Percentiles rank a stretch among this genome's conserved stretches.
These are phyloP conservation scores for Microctonus aethiopoides DNA, from an alignment of 2,888 invertebrate species.

Conservation along the genomic window DNA sequence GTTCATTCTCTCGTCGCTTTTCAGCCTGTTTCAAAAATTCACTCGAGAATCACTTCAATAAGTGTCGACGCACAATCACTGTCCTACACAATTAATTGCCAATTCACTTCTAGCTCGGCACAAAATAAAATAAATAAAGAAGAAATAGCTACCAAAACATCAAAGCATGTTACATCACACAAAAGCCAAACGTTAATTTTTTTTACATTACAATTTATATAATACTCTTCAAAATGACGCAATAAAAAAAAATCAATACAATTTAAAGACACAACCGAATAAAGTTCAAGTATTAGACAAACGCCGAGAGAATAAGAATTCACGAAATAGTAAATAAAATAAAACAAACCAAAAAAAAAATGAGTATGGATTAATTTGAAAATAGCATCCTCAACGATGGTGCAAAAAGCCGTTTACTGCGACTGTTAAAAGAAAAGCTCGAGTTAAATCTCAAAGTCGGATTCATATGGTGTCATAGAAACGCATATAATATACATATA, in stretches of 20 bases:
- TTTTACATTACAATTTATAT: neutral
- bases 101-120: neutral
- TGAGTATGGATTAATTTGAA: neutral
- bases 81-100: conserved; percentile 1
- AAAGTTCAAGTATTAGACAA: neutral
- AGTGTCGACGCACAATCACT: conserved; percentile 5
- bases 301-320: neutral
- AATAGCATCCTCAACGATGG: conserved; percentile 42
- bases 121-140: neutral
- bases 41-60: conserved; percentile 9
- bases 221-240: neutral
- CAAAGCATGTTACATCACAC: neutral
- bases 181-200: neutral
- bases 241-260: neutral
- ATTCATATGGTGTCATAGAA: conserved; percentile 16
- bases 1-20: neutral
- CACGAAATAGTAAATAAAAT: neutral
- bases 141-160: neutral
- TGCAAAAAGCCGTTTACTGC: conserved; percentile 47
- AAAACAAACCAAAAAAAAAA: neutral
- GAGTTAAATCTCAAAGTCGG: conserved; percentile 43
- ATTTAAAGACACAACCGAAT: neutral
- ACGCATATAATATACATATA: conserved; percentile 15
- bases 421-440: conserved; percentile 44
- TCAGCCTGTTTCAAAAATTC: neutral